phyloP scores from a whole-genome alignment of 2,888 invertebrate species.

The Lasioglossum morio region DNA sequence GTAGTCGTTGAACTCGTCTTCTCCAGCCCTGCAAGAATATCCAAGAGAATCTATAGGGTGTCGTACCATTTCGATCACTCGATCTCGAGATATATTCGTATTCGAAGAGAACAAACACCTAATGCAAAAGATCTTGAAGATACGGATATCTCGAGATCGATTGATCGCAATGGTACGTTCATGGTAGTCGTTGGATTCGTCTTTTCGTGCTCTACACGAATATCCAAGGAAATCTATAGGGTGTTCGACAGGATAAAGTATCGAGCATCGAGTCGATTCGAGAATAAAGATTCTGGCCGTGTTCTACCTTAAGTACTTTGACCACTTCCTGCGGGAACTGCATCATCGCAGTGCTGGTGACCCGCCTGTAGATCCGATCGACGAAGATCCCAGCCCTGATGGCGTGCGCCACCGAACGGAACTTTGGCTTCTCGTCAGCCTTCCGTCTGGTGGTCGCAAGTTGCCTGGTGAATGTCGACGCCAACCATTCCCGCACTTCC shows the following conservation, averaged over 20 bases:
- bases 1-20: not conserved
- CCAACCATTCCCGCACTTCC: conserved; percentile 98
- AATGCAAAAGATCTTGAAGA: not conserved
- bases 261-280: not conserved
- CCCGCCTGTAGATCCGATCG: conserved; percentile 95
- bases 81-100: too few relatives aligned
- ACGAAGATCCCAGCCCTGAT: conserved; percentile 98
- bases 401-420: conserved; percentile 97
- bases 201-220: not conserved
- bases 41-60: not conserved
- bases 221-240: not conserved
- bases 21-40: not conserved
- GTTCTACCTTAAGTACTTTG: conserved; percentile 91
- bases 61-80: too few relatives aligned
- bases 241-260: not conserved
- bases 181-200: not conserved
- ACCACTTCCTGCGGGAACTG: conserved; percentile 95
- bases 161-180: not conserved
- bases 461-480: conserved; percentile 97
- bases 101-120: not conserved
- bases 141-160: not conserved
- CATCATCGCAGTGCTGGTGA: conserved; percentile 91
- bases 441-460: conserved; percentile 91
- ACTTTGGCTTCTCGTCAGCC: conserved; percentile 94
- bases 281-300: not conserved